Percentiles rank a stretch among this genome's conserved stretches.
Evolutionary conservation across 2,888 invertebrate species (phyloP).

Genomic region (Cylindroiulus punctatus): DNA sequence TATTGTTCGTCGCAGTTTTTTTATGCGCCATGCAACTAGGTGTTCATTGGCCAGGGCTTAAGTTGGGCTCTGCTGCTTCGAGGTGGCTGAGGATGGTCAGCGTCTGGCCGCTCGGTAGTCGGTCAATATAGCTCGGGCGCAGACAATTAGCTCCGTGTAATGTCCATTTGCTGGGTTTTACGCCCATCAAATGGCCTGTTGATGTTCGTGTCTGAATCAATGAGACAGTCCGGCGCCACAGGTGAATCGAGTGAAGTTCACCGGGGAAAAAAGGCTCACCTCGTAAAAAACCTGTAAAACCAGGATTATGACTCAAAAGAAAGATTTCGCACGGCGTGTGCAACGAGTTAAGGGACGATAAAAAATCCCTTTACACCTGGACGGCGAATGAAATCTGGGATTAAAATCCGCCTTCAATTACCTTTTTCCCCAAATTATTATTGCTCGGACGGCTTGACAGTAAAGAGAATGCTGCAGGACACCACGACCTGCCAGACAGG

Average conservation of each 20-base stretch:
- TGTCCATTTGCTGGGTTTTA: constrained; percentile 35
- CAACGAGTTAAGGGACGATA: constrained; percentile 44
- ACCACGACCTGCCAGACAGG: background rate
- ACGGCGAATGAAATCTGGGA: constrained; percentile 22
- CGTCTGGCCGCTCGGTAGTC: background rate
- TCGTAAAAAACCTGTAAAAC: constrained; percentile 49
- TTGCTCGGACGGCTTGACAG: background rate
- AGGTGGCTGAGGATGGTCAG: background rate
- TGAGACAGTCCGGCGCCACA: constrained; percentile 51
- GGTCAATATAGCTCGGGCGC: constrained; percentile 1
- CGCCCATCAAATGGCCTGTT: constrained; percentile 39
- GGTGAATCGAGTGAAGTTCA: constrained; percentile 51
- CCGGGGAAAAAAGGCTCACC: constrained; percentile 12
- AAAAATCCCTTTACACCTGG: constrained; percentile 41
- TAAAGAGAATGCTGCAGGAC: background rate
- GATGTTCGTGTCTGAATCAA: constrained; percentile 47
- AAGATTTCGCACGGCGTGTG: constrained; percentile 11
- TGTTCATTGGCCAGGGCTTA: constrained; percentile 4
- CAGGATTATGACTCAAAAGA: constrained; percentile 35
- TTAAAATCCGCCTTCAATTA: constrained; percentile 31
- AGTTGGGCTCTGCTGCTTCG: background rate
- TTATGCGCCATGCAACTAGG: background rate
- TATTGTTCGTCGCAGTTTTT: background rate
- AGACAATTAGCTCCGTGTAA: constrained; percentile 37
- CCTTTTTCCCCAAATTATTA: background rate